Percentiles rank a stretch among this genome's conserved stretches.
Evolutionary conservation across 1,140 invertebrate genomes (phyloP).

Genomic region (Meteorus sp.): DNA sequence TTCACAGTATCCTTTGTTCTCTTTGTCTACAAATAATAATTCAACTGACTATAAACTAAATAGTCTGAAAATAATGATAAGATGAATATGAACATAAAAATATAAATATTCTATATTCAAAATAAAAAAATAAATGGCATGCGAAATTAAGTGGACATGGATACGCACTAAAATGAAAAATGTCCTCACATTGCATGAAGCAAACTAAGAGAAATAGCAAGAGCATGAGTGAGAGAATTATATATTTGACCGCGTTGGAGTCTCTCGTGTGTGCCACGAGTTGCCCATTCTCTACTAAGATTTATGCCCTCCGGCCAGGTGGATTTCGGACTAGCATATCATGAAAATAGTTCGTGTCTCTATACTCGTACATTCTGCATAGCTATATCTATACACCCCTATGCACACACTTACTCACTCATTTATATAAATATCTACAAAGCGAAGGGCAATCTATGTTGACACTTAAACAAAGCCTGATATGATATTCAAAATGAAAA

Average conservation of each 20-base stretch:
- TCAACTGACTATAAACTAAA: neutral
- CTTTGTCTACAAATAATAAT: too few relatives aligned
- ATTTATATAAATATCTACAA: too few relatives aligned
- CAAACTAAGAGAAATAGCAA: neutral
- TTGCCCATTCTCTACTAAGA: slow-evolving; percentile 12
- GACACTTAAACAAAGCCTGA: too few relatives aligned
- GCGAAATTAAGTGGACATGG: slow-evolving; percentile 1
- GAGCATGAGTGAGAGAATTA: slow-evolving; percentile 3
- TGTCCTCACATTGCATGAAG: neutral
- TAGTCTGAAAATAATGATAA: neutral
- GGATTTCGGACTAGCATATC: neutral
- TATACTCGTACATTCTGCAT: neutral
- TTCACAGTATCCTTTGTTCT: neutral
- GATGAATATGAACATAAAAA: neutral
- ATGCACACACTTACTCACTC: too few relatives aligned
- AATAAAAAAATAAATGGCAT: slow-evolving; percentile 11
- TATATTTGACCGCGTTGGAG: too few relatives aligned
- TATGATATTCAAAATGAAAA: too few relatives aligned
- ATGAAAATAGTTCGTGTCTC: neutral
- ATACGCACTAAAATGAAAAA: slow-evolving; percentile 18
- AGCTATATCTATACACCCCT: too few relatives aligned
- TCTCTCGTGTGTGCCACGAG: too few relatives aligned
- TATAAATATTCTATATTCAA: slow-evolving; percentile 2
- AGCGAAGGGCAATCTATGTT: too few relatives aligned
- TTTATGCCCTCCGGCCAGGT: slow-evolving; percentile 8